These are phyloP conservation scores for Etheostoma cragini DNA, from an alignment of 2,113 vertebrate genomes.

Conservation along the genomic window DNA sequence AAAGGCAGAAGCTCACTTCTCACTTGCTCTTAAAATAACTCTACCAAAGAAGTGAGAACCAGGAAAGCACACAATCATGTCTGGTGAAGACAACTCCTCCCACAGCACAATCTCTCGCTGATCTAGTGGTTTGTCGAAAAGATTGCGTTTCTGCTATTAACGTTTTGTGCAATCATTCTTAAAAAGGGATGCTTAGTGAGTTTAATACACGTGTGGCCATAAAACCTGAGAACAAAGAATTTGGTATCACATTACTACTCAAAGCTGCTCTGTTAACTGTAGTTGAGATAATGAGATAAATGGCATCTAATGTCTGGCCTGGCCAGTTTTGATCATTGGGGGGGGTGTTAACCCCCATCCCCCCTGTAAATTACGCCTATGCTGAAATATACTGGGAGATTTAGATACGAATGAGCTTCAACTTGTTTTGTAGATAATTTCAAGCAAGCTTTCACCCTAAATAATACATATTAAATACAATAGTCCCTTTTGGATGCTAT, in stretches of 20 bases:
- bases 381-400: neutral
- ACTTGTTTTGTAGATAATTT: neutral
- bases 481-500: neutral
- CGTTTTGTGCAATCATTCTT: neutral
- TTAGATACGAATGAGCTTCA: neutral
- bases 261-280: conserved; percentile 8
- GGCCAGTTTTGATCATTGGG: too few relatives aligned
- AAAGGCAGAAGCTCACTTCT: conserved; percentile 73
- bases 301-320: neutral
- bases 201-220: conserved; percentile 8
- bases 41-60: conserved; percentile 65
- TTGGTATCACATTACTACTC: neutral
- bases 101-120: conserved; percentile 26
- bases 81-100: conserved; percentile 47
- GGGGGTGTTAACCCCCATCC: too few relatives aligned
- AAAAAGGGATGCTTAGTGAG: conserved; percentile 8
- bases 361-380: too few relatives aligned
- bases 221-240: neutral
- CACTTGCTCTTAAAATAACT: conserved; percentile 82
- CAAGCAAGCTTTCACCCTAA: neutral
- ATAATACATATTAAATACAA: neutral
- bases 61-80: conserved; percentile 54
- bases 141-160: conserved; percentile 19
- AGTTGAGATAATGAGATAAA: neutral
- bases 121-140: neutral